Percentiles rank a stretch among this genome's conserved stretches.
Conservation (phyloP, 2,888 invertebrate genomes). For the Lamellibrachia columna region DNA sequence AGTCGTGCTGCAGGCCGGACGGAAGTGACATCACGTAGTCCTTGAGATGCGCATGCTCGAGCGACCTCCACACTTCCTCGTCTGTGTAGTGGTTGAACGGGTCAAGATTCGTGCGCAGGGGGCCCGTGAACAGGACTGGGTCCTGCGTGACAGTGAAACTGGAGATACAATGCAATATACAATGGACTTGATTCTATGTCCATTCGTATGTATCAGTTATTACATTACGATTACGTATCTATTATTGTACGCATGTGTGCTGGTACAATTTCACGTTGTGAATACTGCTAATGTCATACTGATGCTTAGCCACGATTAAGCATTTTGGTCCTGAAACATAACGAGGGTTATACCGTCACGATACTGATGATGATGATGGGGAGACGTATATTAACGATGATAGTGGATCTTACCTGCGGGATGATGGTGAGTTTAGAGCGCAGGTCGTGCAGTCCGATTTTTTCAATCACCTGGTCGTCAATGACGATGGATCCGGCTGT, state of each 20-base stretch:
- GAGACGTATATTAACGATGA: neutral
- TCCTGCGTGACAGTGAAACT: constrained; percentile 71
- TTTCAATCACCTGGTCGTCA: constrained; percentile 43
- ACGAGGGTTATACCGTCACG: too few species aligned
- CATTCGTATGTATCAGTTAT: neutral
- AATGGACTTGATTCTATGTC: too few species aligned
- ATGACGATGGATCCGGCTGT: constrained; percentile 54
- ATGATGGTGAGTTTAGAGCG: constrained; percentile 37
- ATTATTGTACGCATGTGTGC: neutral
- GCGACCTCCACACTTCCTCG: constrained; percentile 85
- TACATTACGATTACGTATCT: neutral
- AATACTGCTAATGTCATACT: too few species aligned
- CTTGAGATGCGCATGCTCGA: constrained; percentile 91
- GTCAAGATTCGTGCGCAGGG: constrained; percentile 89
- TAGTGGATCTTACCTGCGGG: constrained; percentile 31
- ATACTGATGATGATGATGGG: neutral
- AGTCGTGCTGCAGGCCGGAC: constrained; percentile 82
- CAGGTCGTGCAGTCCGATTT: constrained; percentile 35
- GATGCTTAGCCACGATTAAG: neutral
- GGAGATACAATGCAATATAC: neutral
- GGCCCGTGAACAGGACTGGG: constrained; percentile 93
- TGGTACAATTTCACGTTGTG: too few species aligned
- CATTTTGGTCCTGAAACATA: neutral
- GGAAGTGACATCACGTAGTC: constrained; percentile 81
- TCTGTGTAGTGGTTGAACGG: constrained; percentile 84